A percentile compares a stretch with the other conserved stretches of the same genome.
Evolutionary conservation across 2,797 vertebrate species (phyloP).

Genomic region (Morelia viridis): DNA sequence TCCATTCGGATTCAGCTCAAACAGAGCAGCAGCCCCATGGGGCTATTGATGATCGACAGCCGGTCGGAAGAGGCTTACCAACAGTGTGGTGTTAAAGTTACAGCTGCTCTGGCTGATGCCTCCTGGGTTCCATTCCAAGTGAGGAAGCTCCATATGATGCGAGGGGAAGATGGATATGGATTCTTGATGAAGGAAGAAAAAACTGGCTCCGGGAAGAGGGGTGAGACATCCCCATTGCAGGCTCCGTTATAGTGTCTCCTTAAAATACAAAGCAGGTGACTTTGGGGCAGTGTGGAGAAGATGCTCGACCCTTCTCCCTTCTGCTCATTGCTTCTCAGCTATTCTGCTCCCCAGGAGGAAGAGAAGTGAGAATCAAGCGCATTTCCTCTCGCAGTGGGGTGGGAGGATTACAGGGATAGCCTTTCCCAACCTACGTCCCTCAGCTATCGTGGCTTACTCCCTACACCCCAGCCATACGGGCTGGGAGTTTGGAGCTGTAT

Average conservation of each 20-base stretch:
- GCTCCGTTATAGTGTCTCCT: background rate
- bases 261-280: background rate
- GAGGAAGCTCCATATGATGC: slow-evolving; percentile 80
- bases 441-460: background rate
- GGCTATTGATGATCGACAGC: slow-evolving; percentile 83
- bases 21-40: slow-evolving; percentile 76
- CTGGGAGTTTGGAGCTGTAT: background rate
- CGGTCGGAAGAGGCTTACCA: slow-evolving; percentile 79
- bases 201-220: slow-evolving; percentile 62
- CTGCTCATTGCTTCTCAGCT: background rate
- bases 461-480: background rate
- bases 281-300: too few relatives aligned
- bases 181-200: slow-evolving; percentile 90
- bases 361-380: background rate
- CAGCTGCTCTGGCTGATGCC: slow-evolving; percentile 79
- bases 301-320: background rate
- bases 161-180: slow-evolving; percentile 83
- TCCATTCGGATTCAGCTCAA: slow-evolving; percentile 75
- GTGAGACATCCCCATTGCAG: slow-evolving; percentile 70
- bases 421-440: too few relatives aligned
- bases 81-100: slow-evolving; percentile 76
- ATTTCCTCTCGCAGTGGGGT: background rate
- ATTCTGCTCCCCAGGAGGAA: too few relatives aligned
- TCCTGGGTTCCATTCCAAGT: slow-evolving; percentile 78
- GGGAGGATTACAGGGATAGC: background rate